phyloP scores from a whole-genome alignment of 2,888 invertebrate genomes.

The Patella pellucida region DNA sequence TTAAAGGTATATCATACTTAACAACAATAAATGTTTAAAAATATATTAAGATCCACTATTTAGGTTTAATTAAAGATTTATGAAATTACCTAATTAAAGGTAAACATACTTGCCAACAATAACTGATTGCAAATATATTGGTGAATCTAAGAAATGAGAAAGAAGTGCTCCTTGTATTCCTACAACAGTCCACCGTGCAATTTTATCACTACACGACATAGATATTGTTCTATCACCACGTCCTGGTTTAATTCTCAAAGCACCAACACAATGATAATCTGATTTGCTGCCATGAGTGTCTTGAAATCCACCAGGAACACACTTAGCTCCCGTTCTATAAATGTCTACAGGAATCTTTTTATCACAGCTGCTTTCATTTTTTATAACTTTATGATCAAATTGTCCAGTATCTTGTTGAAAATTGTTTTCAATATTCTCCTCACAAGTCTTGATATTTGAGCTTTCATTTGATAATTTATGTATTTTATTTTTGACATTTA shows the following conservation, averaged over 20 bases:
- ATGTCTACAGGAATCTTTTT: slow-evolving; percentile 67
- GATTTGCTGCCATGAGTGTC: slow-evolving; percentile 77
- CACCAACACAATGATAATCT: slow-evolving; percentile 83
- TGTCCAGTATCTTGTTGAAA: not conserved
- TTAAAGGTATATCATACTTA: not conserved
- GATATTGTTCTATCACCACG: slow-evolving; percentile 89
- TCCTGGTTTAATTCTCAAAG: slow-evolving; percentile 87
- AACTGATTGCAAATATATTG: slow-evolving; percentile 81
- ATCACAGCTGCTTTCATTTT: slow-evolving; percentile 4
- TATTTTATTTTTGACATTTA: not conserved
- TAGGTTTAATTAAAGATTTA: no score
- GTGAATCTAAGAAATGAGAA: slow-evolving; percentile 77
- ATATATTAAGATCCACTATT: no score
- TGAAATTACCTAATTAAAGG: not conserved
- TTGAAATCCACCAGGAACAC: slow-evolving; percentile 74
- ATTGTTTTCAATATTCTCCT: not conserved
- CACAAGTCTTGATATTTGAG: not conserved
- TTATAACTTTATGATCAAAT: not conserved
- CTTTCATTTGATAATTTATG: not conserved
- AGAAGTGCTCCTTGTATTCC: slow-evolving; percentile 88
- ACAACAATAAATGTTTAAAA: not conserved
- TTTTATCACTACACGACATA: slow-evolving; percentile 94
- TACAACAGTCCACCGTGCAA: slow-evolving; percentile 88
- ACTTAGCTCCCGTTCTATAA: slow-evolving; percentile 92
- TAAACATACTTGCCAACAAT: slow-evolving; percentile 78